Evolutionary conservation across 2,888 invertebrate species (phyloP).

Genomic region (Macaria liturata): DNA sequence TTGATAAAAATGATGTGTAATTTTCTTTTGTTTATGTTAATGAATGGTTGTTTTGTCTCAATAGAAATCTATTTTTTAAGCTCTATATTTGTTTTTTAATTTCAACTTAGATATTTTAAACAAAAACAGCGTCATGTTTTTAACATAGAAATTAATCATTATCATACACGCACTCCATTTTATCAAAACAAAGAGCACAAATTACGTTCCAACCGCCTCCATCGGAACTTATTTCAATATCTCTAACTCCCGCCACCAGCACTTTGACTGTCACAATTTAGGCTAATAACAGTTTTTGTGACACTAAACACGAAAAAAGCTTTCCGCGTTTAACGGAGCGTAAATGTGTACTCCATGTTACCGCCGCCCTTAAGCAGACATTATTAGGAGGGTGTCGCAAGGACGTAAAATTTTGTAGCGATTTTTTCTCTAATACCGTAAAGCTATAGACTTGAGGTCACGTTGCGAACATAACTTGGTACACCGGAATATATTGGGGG

Average conservation of each 20-base stretch:
- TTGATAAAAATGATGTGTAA: too few species aligned
- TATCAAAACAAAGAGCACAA: neutral
- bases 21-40: too few species aligned
- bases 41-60: too few species aligned
- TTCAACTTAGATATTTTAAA: too few species aligned
- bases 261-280: slow-evolving; percentile 69
- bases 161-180: too few species aligned
- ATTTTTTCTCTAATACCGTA: slow-evolving; percentile 72
- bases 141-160: too few species aligned
- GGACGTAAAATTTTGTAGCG: slow-evolving; percentile 79
- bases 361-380: slow-evolving; percentile 81
- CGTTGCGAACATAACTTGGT: slow-evolving; percentile 65
- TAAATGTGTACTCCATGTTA: slow-evolving; percentile 82
- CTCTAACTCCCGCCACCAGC: slow-evolving; percentile 43
- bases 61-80: too few species aligned
- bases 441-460: slow-evolving; percentile 69
- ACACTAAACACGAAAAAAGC: slow-evolving; percentile 83
- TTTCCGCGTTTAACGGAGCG: slow-evolving; percentile 81
- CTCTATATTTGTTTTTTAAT: too few species aligned
- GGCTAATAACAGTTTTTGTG: slow-evolving; percentile 83
- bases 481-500: slow-evolving; percentile 51
- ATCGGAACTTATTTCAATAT: slow-evolving; percentile 36
- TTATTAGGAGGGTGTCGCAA: slow-evolving; percentile 78
- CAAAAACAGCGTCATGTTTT: too few species aligned
- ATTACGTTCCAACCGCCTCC: slow-evolving; percentile 2